Evolutionary conservation across 2,888 invertebrate genomes (phyloP).

Genomic region (Mythimna pallens): DNA sequence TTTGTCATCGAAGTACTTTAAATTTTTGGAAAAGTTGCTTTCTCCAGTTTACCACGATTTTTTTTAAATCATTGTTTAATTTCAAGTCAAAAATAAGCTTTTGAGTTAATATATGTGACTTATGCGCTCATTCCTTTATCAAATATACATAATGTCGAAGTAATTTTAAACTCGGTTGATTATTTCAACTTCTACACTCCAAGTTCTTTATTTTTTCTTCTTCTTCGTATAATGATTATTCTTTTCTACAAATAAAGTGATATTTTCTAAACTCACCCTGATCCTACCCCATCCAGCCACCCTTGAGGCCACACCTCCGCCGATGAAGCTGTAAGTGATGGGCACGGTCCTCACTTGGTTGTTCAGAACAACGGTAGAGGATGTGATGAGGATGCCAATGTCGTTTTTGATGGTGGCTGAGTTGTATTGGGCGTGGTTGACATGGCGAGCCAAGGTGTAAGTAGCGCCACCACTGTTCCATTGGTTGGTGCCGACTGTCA

Average conservation of each 20-base stretch:
- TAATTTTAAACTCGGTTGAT: too few species aligned
- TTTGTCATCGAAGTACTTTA: background rate
- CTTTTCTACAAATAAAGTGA: background rate
- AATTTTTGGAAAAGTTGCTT: background rate
- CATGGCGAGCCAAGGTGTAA: constrained; percentile 73
- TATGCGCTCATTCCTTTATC: background rate
- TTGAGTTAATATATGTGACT: background rate
- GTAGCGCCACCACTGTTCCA: constrained; percentile 76
- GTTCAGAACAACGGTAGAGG: constrained; percentile 49
- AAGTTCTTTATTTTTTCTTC: too few species aligned
- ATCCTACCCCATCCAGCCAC: constrained; percentile 82
- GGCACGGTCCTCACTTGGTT: constrained; percentile 62
- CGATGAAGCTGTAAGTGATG: constrained; percentile 62
- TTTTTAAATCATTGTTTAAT: too few species aligned
- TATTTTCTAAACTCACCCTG: constrained; percentile 65
- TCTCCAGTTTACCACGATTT: background rate
- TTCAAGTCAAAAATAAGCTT: too few species aligned
- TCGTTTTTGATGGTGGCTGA: constrained; percentile 77
- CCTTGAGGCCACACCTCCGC: constrained; percentile 59
- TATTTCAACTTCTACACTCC: too few species aligned
- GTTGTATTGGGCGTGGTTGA: constrained; percentile 79
- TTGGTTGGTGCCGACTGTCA: constrained; percentile 77
- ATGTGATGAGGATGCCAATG: constrained; percentile 75
- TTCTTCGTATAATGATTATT: too few species aligned
- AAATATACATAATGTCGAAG: background rate